Conservation (phyloP, 2,113 vertebrate genomes). For the Gadus macrocephalus region DNA sequence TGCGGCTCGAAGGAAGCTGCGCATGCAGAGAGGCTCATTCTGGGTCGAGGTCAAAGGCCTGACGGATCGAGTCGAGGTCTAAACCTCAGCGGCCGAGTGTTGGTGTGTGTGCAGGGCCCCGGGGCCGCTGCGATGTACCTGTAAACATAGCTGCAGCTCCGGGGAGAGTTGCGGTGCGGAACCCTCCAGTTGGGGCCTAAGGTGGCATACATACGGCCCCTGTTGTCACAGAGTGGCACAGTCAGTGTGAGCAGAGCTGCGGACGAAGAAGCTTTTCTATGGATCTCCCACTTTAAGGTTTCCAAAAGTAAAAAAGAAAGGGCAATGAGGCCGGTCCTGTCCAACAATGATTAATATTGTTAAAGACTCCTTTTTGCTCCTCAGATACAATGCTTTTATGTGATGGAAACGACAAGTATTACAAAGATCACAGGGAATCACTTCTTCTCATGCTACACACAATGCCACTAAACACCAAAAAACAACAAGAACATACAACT, state of each 20-base stretch:
- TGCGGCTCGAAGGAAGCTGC: no score
- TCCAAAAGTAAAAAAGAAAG: no score
- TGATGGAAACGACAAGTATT: no score
- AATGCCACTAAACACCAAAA: no score
- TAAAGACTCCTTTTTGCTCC: neutral
- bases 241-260: constrained; percentile 29
- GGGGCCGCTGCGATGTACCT: constrained; percentile 71
- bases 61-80: no score
- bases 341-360: neutral
- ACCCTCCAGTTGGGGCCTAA: constrained; percentile 96
- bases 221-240: constrained; percentile 74
- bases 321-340: no score
- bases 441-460: no score
- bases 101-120: constrained; percentile 5
- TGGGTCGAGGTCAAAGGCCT: no score
- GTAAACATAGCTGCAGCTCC: constrained; percentile 87
- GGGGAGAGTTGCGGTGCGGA: constrained; percentile 83
- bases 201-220: constrained; percentile 92
- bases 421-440: no score
- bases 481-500: no score
- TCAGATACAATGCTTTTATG: neutral
- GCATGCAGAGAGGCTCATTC: no score
- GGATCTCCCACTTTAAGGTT: no score
- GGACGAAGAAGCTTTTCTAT: neutral
- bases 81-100: neutral